phyloP scores from a whole-genome alignment of 2,888 invertebrate species.

The Fissipunctia ypsillon region DNA sequence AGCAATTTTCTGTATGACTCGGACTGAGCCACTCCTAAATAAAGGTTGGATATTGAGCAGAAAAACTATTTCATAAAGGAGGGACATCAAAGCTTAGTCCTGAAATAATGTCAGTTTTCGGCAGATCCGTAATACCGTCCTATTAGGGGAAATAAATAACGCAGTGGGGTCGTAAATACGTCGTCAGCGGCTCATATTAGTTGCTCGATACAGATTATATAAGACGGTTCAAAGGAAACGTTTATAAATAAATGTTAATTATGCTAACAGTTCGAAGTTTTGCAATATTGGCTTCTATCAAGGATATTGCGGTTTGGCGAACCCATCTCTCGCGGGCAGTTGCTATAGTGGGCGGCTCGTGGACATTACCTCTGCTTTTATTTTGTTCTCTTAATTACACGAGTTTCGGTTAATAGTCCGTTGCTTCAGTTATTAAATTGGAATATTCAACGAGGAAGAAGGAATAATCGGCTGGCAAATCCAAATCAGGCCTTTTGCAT shows the following conservation, averaged over 20 bases:
- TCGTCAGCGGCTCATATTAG: conserved; percentile 67
- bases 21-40: conserved; percentile 47
- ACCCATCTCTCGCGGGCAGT: conserved; percentile 10
- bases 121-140: conserved; percentile 30
- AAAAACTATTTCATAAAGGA: conserved; percentile 60
- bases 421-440: conserved; percentile 39
- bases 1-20: conserved; percentile 46
- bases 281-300: conserved; percentile 58
- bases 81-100: conserved; percentile 70
- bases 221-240: conserved; percentile 59
- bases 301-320: conserved; percentile 53
- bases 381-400: conserved; percentile 44
- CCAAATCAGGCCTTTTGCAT: conserved; percentile 15
- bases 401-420: conserved; percentile 24
- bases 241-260: conserved; percentile 64
- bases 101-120: conserved; percentile 67
- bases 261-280: conserved; percentile 58
- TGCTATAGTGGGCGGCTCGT: conserved; percentile 7
- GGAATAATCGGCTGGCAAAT: conserved; percentile 13
- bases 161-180: conserved; percentile 67
- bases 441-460: conserved; percentile 25
- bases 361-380: conserved; percentile 35
- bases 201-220: conserved; percentile 53
- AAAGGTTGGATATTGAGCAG: conserved; percentile 49
- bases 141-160: conserved; percentile 64